Evolutionary conservation across 2,888 invertebrate species (phyloP), one percentile per base, ranked within the genome.

Genomic region (Lamellibrachia columna): DNA sequence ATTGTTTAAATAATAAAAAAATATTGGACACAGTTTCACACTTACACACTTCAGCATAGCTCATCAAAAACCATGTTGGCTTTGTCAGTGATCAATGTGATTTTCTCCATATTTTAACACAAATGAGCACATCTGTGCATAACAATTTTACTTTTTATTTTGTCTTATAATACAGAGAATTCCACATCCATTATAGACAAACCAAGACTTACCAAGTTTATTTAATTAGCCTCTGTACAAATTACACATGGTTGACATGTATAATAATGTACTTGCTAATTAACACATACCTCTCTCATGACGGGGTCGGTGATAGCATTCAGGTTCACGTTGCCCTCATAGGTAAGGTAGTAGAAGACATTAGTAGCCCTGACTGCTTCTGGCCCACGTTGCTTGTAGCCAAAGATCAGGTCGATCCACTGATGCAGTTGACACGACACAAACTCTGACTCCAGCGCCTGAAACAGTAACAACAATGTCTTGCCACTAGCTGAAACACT

Each of bases 361-460:
- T 99, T 99, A 28, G 99, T 99, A 2, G 99, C 99, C 92, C 99
- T 97, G 90, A 99, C 98, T 1, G 99, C 99, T 97, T 99, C 99
- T 0, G 99, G 99, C 90, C 99, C 99, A 97, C 98, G 98, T 96
- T 99, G 99, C 96, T 99, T 99, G 97, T 99, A 99, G 94, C 99
- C 99, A 96, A 99, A 99, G 95, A 99, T 99, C 94, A 99, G 97
- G 97, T 99, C 99, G 95, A 99, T 99, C 99, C 99, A 99, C 97
- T 99, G 99, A 96, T 99, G 99, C 94, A 99, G 97, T 97, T 99
- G 99, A 96, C 99, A 99, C 93, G 99, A 99, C 40, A 99, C 99
- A 96, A 99, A 99, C 97, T 99, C 99, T 0, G 99, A 99, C 97
- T 99, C 99, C 92, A 99, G 97, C 2, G 99, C 99, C 98, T 98